Conservation (phyloP, 2,888 invertebrate species). For the Pseudococcus jackbeardsleyi region DNA sequence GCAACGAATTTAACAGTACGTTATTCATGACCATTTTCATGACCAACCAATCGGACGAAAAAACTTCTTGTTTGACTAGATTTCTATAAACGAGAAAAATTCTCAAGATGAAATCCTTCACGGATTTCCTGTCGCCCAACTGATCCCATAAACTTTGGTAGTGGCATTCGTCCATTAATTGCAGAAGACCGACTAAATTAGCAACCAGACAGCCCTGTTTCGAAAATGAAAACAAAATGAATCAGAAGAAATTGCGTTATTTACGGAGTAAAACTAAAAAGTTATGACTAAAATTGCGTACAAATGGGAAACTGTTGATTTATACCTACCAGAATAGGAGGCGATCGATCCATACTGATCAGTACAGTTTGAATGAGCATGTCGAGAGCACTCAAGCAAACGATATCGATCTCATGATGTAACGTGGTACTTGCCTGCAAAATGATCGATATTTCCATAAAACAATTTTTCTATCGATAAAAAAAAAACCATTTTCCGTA, state of each 20-base stretch:
- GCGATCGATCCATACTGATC: conserved; percentile 83
- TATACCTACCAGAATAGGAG: conserved; percentile 76
- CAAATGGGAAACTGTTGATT: no score
- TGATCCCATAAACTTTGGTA: conserved; percentile 90
- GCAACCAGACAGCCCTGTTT: conserved; percentile 86
- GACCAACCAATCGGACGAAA: conserved; percentile 91
- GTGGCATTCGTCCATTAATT: conserved; percentile 88
- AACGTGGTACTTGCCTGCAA: conserved; percentile 69
- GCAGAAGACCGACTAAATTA: conserved; percentile 86
- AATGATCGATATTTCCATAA: no score
- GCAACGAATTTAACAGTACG: conserved; percentile 85
- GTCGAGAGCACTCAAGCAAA: conserved; percentile 85
- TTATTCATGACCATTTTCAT: conserved; percentile 90
- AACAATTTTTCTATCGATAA: no score
- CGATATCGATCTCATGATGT: conserved; percentile 84
- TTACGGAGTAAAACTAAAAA: no score
- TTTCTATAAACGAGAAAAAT: conserved; percentile 85
- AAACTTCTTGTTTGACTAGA: conserved; percentile 83
- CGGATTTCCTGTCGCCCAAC: conserved; percentile 80
- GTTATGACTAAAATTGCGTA: no score
- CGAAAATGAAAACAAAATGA: conserved; percentile 5
- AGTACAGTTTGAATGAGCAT: conserved; percentile 88
- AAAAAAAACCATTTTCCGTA: no score
- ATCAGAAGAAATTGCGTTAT: conserved; percentile 40
- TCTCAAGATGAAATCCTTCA: conserved; percentile 88